Base-by-base conservation (phyloP, 2,888 invertebrate species). In the Eumacrocentrus americanus region DNA sequence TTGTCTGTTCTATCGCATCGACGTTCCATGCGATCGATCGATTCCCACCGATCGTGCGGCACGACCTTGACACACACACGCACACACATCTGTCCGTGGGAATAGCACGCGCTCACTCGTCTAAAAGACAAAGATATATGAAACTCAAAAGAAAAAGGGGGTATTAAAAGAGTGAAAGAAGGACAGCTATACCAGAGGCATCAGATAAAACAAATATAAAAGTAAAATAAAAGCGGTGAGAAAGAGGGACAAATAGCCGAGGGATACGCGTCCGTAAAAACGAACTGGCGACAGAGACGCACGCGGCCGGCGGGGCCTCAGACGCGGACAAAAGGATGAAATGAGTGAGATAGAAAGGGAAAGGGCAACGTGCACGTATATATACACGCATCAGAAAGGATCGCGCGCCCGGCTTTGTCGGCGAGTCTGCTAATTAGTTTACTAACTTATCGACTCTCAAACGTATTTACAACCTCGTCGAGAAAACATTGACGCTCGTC, bases 401-500 rank as follows among this genome's bases (percentile, higher is more conserved):
- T 29, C 20, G 58, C 34, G 38, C n/a, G n/a, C n/a, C n/a, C n/a
- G 50, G 75, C 80, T 80, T 80, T 80, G 80, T 80, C 80, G 80
- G 80, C 80, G 70, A 71, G 61, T 66, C 69, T 72, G 78, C 78
- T 80, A 80, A 80, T 80, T 80, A 80, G 80, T 80, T 80, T 78
- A 80, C 79, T 76, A 78, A 79, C 77, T 80, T 80, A 80, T 80
- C 76, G 79, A 76, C 75, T 72, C 71, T 67, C 66, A 64, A 64
- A 66, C 67, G 71, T 73, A 72, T 76, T 73, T 72, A 70, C 72
- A 66, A 68, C 65, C 65, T 68, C 68, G 61, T 62, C 48, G 20
- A 42, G 29, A 47, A 46, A 55, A 50, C 51, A 58, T 55, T 59
- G 55, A 22, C 11, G 11, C 11, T 18, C 20, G 12, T 29, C 29